Base-by-base conservation (phyloP, 1,140 invertebrate genomes). In the Platorchestia sp. region DNA sequence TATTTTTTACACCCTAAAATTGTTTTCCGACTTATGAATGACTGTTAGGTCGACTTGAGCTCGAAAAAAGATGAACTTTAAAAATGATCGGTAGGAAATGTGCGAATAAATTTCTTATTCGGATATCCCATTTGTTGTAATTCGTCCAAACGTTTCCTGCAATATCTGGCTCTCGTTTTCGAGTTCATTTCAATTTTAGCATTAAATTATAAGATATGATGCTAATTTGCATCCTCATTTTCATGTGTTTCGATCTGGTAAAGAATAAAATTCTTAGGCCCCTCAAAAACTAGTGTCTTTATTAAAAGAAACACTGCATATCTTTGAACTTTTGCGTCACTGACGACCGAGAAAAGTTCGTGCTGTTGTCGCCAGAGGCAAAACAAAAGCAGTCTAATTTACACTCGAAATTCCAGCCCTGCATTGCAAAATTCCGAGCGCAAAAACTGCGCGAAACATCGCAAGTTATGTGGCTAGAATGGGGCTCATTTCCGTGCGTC, bases 371-470 rank as follows among this genome's bases (percentile, higher is more conserved):
- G 91, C 91, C 45, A 44, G 43, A 22, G 91, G 91, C 91, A 93
- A 93, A 91, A 91, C 89, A 91, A 91, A 91, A 91, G 89, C 89
- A 1, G 22, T 91, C 89, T 91, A 91, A 91, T 91, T 91, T 91
- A 91, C 89, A 45, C 89, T 91, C 89, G 89, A 91, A 91, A 91
- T 91, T 91, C 89, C 89, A 91, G 89, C 36, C 89, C 19, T 91
- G 89, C 89, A 91, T 43, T 91, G 43, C 14, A 91, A 91, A 91
- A 91, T 91, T 42, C 41, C 42, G 6, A 42, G 22, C 1, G 89
- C 36, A 91, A 91, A 91, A 91, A 41, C 44, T 1, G n/a, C 22
- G 19, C 43, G 42, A 91, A 91, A 91, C 42, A 22, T 44, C 41
- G 89, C n/a, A 41, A 91, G 89, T 44, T 43, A 91, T 91, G 89